Percentiles rank a stretch among this genome's conserved stretches.
These are phyloP conservation scores for Lathamus discolor DNA, from an alignment of 2,113 vertebrate genomes.

Conservation along the genomic window DNA sequence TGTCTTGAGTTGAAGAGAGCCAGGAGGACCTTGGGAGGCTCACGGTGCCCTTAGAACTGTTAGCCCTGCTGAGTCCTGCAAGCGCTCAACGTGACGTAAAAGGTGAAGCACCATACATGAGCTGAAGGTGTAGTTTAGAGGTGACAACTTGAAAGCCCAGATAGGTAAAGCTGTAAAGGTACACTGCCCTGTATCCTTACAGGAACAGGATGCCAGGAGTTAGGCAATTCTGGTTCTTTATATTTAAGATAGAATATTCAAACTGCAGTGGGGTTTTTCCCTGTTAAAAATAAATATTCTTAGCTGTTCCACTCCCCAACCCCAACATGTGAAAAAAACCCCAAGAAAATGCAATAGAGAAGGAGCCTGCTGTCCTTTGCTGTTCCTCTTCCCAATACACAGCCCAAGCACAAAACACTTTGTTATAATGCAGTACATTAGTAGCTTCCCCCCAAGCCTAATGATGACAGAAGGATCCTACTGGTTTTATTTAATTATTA, in stretches of 20 bases:
- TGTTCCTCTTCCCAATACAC: background rate
- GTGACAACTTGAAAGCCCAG: background rate
- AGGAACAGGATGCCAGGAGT: background rate
- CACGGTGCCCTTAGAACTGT: background rate
- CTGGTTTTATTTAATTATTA: background rate
- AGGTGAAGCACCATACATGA: background rate
- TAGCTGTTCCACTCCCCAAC: background rate
- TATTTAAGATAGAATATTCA: background rate
- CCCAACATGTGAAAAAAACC: background rate
- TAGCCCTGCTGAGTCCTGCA: background rate
- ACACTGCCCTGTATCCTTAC: background rate
- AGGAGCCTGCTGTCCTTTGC: background rate
- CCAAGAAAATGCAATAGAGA: background rate
- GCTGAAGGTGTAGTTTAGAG: background rate
- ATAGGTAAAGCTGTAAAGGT: background rate
- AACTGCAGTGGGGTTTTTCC: fast-evolving
- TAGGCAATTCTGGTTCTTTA: background rate
- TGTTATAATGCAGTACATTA: background rate
- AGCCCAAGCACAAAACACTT: background rate
- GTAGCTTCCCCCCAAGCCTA: background rate
- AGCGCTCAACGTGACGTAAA: fast-evolving
- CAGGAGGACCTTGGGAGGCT: background rate
- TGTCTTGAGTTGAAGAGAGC: background rate
- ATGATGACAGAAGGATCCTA: background rate
- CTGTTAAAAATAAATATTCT: background rate